Percentiles rank a stretch among this genome's conserved stretches.
These are phyloP conservation scores for Ectemnius continuus DNA, from an alignment of 2,888 invertebrate genomes.

Conservation along the genomic window DNA sequence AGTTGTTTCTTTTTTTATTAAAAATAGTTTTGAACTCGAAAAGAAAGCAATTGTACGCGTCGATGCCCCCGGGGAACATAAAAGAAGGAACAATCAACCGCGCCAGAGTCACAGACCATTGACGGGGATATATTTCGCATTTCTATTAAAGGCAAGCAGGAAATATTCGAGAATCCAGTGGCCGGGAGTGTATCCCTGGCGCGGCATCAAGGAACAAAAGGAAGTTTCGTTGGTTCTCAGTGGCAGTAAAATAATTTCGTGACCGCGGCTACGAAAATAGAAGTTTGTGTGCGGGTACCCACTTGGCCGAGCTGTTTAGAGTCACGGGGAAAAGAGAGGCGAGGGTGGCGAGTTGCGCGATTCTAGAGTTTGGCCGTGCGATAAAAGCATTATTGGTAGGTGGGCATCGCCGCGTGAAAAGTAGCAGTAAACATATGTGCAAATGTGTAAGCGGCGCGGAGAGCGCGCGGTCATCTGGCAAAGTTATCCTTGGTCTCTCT, in stretches of 20 bases:
- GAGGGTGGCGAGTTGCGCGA: neutral
- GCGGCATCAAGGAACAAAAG: neutral
- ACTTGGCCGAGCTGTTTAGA: neutral
- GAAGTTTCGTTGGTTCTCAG: neutral
- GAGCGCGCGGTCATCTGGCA: neutral
- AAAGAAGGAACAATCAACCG: too few relatives aligned
- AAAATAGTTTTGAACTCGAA: too few relatives aligned
- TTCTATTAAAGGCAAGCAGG: too few relatives aligned
- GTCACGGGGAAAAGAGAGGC: neutral
- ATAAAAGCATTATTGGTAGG: constrained; percentile 4
- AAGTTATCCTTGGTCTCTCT: neutral
- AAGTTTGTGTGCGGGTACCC: neutral
- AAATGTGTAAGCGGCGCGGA: neutral
- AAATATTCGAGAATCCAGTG: too few relatives aligned
- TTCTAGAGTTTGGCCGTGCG: too few relatives aligned
- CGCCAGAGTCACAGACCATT: too few relatives aligned
- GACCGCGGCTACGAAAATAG: neutral
- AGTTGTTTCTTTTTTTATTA: too few relatives aligned
- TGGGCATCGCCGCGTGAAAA: constrained; percentile 4
- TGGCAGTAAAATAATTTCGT: constrained; percentile 2
- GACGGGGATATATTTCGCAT: too few relatives aligned
- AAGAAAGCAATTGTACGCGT: too few relatives aligned
- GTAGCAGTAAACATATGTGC: neutral
- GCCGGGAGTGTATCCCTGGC: too few relatives aligned
- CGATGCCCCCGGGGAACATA: too few relatives aligned